A percentile compares a stretch with the other conserved stretches of the same genome.
These are phyloP conservation scores for Pseudochirops corinnae DNA, from an alignment of 2,797 vertebrate genomes.

Conservation along the genomic window DNA sequence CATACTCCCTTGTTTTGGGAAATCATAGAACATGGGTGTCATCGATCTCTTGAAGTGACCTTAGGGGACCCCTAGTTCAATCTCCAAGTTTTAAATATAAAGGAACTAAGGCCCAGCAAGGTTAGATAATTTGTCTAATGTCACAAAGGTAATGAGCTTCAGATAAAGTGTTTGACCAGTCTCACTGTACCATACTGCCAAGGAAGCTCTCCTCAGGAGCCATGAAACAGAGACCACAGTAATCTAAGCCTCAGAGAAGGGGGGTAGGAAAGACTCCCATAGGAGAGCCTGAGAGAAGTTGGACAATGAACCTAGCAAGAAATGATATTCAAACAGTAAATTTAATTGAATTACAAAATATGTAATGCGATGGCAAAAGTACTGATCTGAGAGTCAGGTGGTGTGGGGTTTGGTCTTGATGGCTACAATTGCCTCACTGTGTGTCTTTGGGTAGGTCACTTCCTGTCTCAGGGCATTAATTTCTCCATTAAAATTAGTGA, in stretches of 20 bases:
- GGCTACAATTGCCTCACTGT: neutral
- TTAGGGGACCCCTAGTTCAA: neutral
- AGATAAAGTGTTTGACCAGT: neutral
- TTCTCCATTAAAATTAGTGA: neutral
- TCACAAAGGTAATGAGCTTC: neutral
- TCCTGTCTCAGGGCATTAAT: neutral
- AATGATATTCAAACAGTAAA: neutral
- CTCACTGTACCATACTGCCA: neutral
- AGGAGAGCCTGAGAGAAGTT: neutral
- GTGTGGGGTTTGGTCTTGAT: neutral
- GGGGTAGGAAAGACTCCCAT: neutral
- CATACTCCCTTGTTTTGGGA: neutral
- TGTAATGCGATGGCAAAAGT: neutral
- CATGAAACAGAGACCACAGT: neutral
- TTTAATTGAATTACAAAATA: neutral
- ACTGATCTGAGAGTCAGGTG: neutral
- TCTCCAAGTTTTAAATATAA: neutral
- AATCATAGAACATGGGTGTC: neutral
- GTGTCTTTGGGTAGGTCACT: neutral
- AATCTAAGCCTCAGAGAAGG: neutral
- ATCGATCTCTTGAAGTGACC: neutral
- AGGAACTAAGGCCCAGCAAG: neutral
- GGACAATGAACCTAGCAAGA: neutral
- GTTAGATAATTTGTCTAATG: neutral
- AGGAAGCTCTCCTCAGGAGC: neutral